These are phyloP conservation scores for Drosophila hamatofila DNA, from an alignment of 2,888 invertebrate species.

Conservation along the genomic window DNA sequence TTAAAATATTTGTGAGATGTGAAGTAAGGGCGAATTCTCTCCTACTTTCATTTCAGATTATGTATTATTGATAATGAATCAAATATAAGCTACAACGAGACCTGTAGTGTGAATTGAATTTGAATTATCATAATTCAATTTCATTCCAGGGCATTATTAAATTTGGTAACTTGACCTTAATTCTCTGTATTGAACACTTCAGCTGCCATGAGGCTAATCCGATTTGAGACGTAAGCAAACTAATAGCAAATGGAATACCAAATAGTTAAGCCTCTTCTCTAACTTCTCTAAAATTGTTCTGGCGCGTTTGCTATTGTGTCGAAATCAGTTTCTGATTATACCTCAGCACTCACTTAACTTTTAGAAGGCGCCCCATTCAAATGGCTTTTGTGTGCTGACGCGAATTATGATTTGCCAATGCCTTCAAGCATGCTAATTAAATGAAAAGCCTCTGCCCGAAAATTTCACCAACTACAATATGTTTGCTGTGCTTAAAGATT, in stretches of 20 bases:
- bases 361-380: slow-evolving; percentile 4
- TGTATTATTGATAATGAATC: no score
- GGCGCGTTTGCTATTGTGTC: slow-evolving; percentile 42
- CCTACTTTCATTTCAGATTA: no score
- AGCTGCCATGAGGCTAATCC: slow-evolving; percentile 2
- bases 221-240: not conserved
- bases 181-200: not conserved
- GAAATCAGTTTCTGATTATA: slow-evolving; percentile 51
- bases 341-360: slow-evolving; percentile 4
- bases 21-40: no score
- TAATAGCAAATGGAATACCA: not conserved
- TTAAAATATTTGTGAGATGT: no score
- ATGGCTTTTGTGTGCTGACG: slow-evolving; percentile 43
- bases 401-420: slow-evolving; percentile 33
- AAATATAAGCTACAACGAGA: no score
- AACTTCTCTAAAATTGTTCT: no score
- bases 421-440: slow-evolving; percentile 44
- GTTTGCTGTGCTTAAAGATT: slow-evolving; percentile 17
- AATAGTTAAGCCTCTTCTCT: not conserved
- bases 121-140: not conserved
- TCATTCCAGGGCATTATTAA: not conserved
- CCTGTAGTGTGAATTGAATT: not conserved
- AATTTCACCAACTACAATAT: slow-evolving; percentile 21
- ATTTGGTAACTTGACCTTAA: not conserved
- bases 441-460: slow-evolving; percentile 12